These are phyloP conservation scores for Danaus chrysippus DNA, from an alignment of 2,888 invertebrate species.

Conservation along the genomic window DNA sequence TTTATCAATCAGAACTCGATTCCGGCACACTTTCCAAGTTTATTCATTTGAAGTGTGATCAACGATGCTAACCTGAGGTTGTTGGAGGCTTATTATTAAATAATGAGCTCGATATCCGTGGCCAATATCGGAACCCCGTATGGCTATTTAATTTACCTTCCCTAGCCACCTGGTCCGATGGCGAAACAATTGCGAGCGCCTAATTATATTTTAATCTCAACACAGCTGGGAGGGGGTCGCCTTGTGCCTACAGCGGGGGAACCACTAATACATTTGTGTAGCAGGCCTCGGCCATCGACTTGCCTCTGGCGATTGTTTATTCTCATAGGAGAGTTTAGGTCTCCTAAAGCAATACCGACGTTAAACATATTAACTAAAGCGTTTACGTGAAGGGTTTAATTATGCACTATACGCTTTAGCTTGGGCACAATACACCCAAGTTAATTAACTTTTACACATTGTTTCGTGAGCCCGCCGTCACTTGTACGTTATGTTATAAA, in stretches of 20 bases:
- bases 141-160: slow-evolving; percentile 75
- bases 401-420: slow-evolving; percentile 68
- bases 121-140: slow-evolving; percentile 69
- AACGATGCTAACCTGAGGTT: slow-evolving; percentile 61
- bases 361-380: slow-evolving; percentile 74
- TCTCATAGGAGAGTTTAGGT: slow-evolving; percentile 77
- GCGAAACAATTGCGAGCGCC: slow-evolving; percentile 75
- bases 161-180: slow-evolving; percentile 73
- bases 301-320: slow-evolving; percentile 66
- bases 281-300: slow-evolving; percentile 55
- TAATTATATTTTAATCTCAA: slow-evolving; percentile 79
- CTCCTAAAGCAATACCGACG: slow-evolving; percentile 73
- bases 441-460: slow-evolving; percentile 73
- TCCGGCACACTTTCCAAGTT: slow-evolving; percentile 52
- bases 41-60: slow-evolving; percentile 50
- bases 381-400: slow-evolving; percentile 74
- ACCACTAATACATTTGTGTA: slow-evolving; percentile 74
- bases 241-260: slow-evolving; percentile 30
- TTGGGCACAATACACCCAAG: slow-evolving; percentile 64
- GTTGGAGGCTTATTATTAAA: slow-evolving; percentile 66
- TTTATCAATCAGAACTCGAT: slow-evolving; percentile 45
- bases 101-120: slow-evolving; percentile 66
- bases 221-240: slow-evolving; percentile 32
- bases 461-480: slow-evolving; percentile 64
- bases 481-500: slow-evolving; percentile 61